Conservation (phyloP, 2,113 vertebrate species). For the Actenoides hombroni region DNA sequence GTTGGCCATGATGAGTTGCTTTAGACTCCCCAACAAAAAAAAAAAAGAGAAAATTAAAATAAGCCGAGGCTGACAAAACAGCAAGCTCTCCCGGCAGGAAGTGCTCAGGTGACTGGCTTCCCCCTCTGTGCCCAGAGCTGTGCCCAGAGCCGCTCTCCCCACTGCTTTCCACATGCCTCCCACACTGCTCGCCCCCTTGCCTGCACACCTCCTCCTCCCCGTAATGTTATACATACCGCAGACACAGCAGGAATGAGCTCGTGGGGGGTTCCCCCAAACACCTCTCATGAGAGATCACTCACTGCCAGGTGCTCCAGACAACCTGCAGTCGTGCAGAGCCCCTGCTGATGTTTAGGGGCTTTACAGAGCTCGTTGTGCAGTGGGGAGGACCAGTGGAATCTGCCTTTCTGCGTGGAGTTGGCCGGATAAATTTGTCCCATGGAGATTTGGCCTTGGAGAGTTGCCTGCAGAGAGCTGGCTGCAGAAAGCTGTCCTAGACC, state of each 20-base stretch:
- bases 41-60: not conserved
- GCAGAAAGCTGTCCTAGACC: not conserved
- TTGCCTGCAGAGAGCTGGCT: not conserved
- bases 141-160: not conserved
- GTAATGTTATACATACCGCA: not conserved
- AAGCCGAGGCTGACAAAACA: not conserved
- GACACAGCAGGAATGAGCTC: not conserved
- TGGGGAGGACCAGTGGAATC: not conserved
- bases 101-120: not conserved
- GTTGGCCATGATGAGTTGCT: not conserved
- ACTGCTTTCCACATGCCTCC: not conserved
- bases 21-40: not conserved
- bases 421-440: not conserved
- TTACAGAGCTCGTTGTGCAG: too few species aligned
- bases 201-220: not conserved
- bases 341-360: too few species aligned
- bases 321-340: too few species aligned
- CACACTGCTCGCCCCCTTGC: not conserved
- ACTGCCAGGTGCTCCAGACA: too few species aligned
- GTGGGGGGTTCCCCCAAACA: too few species aligned
- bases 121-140: not conserved
- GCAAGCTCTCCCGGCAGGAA: not conserved
- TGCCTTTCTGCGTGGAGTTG: not conserved
- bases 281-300: too few species aligned
- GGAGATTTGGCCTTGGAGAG: not conserved